Evolutionary conservation across 2,113 vertebrate species (phyloP), one percentile per base, ranked within the genome.

Genomic region (Globicephala melas): DNA sequence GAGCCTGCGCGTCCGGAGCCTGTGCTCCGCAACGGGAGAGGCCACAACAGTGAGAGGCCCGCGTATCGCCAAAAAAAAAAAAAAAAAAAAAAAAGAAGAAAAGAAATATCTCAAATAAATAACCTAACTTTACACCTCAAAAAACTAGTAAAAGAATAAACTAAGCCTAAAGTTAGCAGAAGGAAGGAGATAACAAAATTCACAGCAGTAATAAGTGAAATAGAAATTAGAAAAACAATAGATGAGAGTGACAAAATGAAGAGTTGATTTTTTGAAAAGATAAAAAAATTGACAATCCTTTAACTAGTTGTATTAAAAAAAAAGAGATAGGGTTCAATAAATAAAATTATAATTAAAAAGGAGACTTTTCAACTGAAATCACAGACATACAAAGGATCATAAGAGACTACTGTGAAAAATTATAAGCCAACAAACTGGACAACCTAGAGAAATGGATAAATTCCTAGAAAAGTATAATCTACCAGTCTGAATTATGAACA

Each of bases 1-100:
- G 41, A 41, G 0, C 41, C 41, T 41, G 41, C 0, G 6, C 0
- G 41, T 41, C 41, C 6, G 41, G 41, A 41, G 6, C 41, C 41
- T 41, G 41, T 41, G 41, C 41, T 41, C 41, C 41, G 41, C 41
- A 41, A 41, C 41, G 41, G 41, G 41, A 41, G 41, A 41, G 41
- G 41, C 41, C 41, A 41, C 41, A 7, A 0, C 41, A 41, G 41
- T 41, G 41, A 41, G 41, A 41, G 41, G 41, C 41, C 41, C 41
- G 41, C 41, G 41, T 41, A 41, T 6, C 6, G 41, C 41, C 6
- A 41, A 41, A 41, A 41, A 41, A 41, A 41, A 41, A 41, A 41
- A 41, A 41, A 41, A 41, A 7, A 41, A 41, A 41, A 41, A 41
- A 41, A 7, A 41, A 41, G 41, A 41, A 41, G 41, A 41, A 41